Conservation (phyloP, 2,888 invertebrate genomes). For the Glomeris marginata region DNA sequence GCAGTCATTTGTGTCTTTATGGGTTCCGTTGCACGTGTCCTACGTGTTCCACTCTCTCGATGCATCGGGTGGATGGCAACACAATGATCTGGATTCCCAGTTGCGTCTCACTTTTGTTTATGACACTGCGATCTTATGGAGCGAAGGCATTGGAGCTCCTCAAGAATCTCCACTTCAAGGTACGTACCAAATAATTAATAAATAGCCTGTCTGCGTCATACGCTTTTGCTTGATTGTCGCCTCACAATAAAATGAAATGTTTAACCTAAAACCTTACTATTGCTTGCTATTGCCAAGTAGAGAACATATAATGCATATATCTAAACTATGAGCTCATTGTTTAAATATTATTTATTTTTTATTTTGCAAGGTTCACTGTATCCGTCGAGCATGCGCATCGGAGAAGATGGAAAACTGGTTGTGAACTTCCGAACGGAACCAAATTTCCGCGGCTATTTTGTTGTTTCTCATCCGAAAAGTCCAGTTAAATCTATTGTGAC, state of each 20-base stretch:
- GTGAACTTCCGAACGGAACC: constrained; percentile 28
- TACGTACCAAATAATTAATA: constrained; percentile 13
- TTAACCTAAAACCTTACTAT: too few relatives aligned
- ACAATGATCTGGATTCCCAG: constrained; percentile 26
- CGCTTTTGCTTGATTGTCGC: too few relatives aligned
- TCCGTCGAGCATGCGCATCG: constrained; percentile 28
- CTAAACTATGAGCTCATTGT: too few relatives aligned
- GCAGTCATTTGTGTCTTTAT: constrained; percentile 27
- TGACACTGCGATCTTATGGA: constrained; percentile 29
- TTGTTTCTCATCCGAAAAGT: constrained; percentile 18
- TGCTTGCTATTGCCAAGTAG: too few relatives aligned
- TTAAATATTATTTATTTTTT: too few relatives aligned
- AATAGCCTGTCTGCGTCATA: too few relatives aligned
- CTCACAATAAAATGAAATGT: too few relatives aligned
- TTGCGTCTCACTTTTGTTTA: constrained; percentile 29
- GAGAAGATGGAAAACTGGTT: constrained; percentile 26
- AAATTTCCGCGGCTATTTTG: constrained; percentile 27
- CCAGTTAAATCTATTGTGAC: constrained; percentile 23
- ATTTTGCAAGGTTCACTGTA: constrained; percentile 24
- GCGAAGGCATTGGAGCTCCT: constrained; percentile 26
- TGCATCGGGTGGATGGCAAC: constrained; percentile 26
- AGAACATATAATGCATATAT: too few relatives aligned
- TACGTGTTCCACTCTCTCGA: constrained; percentile 27
- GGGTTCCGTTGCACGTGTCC: constrained; percentile 29
- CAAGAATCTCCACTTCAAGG: constrained; percentile 23